A percentile compares a stretch with the other conserved stretches of the same genome.
Conservation (phyloP, 1,140 invertebrate genomes). For the Archegozetes longisetosus region DNA sequence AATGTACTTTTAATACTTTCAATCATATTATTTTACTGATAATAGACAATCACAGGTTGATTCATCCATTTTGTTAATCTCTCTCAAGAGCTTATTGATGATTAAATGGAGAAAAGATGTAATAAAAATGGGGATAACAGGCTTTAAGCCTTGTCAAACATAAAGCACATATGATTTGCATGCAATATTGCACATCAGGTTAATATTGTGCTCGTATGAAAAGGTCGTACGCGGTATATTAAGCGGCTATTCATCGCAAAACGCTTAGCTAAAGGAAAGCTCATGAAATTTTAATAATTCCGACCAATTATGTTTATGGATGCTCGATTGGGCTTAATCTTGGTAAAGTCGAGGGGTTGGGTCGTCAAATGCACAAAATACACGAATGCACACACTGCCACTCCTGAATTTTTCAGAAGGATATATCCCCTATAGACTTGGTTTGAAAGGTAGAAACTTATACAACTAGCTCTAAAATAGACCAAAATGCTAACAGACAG, state of each 20-base stretch:
- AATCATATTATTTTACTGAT: background rate
- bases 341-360: background rate
- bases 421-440: background rate
- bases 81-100: background rate
- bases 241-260: background rate
- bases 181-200: background rate
- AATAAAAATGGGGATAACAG: background rate
- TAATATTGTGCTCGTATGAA: background rate
- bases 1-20: background rate
- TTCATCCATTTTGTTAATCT: background rate
- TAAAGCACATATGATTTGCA: background rate
- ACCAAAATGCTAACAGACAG: too few relatives aligned
- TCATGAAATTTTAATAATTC: background rate
- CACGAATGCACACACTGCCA: background rate
- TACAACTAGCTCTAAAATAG: too few relatives aligned
- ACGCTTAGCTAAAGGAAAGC: background rate
- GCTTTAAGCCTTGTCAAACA: background rate
- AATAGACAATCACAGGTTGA: background rate
- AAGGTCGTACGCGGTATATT: background rate
- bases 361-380: background rate
- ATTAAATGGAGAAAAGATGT: background rate
- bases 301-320: background rate
- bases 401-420: background rate
- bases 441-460: too few relatives aligned
- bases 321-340: background rate